A percentile compares a stretch with the other conserved stretches of the same genome.
phyloP scores from a whole-genome alignment of 1,140 invertebrate genomes.

The Bombus sibiricus region DNA sequence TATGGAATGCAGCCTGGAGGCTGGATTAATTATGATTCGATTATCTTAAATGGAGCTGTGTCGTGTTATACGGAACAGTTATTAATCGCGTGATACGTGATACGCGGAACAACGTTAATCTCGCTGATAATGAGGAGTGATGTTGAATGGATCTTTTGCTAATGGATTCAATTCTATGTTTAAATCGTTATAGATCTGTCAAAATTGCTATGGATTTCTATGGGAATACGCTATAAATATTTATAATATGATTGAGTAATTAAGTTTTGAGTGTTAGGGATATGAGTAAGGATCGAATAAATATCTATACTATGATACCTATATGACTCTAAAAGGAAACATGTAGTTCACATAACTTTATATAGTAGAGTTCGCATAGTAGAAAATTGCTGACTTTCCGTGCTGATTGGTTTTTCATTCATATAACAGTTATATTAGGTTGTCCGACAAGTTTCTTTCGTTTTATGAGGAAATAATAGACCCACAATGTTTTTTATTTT shows the following conservation, averaged over 20 bases:
- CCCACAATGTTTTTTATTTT: too few species aligned
- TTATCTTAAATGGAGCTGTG: constrained; percentile 37
- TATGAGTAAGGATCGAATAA: background rate
- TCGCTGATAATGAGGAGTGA: background rate
- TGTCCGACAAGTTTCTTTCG: too few species aligned
- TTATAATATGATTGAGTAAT: background rate
- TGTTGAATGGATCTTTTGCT: background rate
- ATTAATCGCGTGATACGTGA: constrained; percentile 31
- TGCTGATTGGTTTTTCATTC: too few species aligned
- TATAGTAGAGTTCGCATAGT: too few species aligned
- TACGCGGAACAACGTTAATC: background rate
- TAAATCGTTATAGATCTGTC: background rate
- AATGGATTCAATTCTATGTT: background rate
- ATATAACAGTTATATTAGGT: too few species aligned
- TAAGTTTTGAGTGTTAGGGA: background rate
- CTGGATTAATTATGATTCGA: constrained; percentile 51
- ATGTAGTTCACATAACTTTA: too few species aligned
- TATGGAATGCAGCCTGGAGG: constrained; percentile 35
- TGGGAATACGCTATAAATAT: background rate
- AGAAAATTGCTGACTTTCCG: too few species aligned
- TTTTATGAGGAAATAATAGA: too few species aligned
- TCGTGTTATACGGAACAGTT: constrained; percentile 22
- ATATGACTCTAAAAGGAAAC: too few species aligned
- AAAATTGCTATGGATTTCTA: background rate
- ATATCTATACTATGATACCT: too few species aligned